Evolutionary conservation across 1,140 invertebrate genomes (phyloP).

Genomic region (Ephestia elutella): DNA sequence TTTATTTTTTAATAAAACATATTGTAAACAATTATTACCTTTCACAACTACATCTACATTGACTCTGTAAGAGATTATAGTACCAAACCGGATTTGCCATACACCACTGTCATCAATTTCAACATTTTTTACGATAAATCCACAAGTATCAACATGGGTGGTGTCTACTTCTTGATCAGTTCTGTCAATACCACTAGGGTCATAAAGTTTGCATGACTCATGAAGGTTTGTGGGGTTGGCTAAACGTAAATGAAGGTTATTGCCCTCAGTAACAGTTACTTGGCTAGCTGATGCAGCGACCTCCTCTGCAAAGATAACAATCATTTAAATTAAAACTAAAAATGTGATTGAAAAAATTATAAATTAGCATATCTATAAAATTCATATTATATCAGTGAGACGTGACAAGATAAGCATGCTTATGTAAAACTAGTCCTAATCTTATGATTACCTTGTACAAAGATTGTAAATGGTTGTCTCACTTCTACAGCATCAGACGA

Average conservation of each 20-base stretch:
- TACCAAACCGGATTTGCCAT: slow-evolving; percentile 50
- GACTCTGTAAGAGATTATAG: slow-evolving; percentile 36
- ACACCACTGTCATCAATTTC: slow-evolving; percentile 26
- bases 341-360: neutral
- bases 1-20: no score
- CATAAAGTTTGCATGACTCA: slow-evolving; percentile 39
- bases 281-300: slow-evolving; percentile 32
- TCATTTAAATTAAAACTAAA: neutral
- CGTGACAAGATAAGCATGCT: neutral
- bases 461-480: neutral
- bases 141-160: slow-evolving; percentile 27
- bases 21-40: slow-evolving; percentile 44
- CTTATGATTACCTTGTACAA: slow-evolving; percentile 2
- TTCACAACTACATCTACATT: slow-evolving; percentile 33
- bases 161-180: slow-evolving; percentile 17
- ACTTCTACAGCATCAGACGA: neutral
- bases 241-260: slow-evolving; percentile 42
- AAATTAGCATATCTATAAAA: neutral
- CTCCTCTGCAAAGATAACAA: slow-evolving; percentile 31
- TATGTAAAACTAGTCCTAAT: neutral
- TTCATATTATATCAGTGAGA: neutral
- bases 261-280: slow-evolving; percentile 39
- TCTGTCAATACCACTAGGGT: slow-evolving; percentile 26
- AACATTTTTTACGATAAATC: slow-evolving; percentile 33
- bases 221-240: slow-evolving; percentile 24